phyloP scores from a whole-genome alignment of 2,888 invertebrate genomes.

The Eumerus sabulonum region DNA sequence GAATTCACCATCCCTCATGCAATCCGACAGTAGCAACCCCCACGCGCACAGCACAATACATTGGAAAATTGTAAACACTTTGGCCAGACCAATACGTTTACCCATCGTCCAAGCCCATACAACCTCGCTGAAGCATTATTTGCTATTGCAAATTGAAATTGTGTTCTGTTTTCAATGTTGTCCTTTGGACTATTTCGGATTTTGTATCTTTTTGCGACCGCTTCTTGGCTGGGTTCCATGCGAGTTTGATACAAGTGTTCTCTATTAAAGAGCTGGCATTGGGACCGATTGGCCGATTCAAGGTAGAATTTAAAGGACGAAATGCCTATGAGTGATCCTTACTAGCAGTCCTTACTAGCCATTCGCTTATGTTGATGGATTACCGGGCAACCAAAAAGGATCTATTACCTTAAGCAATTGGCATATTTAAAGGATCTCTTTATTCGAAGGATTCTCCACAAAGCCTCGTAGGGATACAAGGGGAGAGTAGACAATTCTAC shows the following conservation, averaged over 20 bases:
- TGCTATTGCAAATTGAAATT: constrained; percentile 66
- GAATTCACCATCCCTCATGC: constrained; percentile 15
- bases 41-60: neutral
- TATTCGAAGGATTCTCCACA: too few species aligned
- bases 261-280: constrained; percentile 55
- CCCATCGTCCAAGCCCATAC: neutral
- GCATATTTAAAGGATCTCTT: too few species aligned
- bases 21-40: too few species aligned
- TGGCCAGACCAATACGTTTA: constrained; percentile 8
- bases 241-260: constrained; percentile 44
- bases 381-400: constrained; percentile 39
- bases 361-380: constrained; percentile 62
- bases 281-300: constrained; percentile 43
- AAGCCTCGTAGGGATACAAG: too few species aligned
- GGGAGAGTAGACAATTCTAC: too few species aligned
- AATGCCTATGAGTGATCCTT: too few species aligned
- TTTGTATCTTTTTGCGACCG: neutral
- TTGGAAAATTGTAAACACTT: constrained; percentile 59
- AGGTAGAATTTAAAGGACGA: constrained; percentile 24
- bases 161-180: constrained; percentile 66
- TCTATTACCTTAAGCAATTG: too few species aligned
- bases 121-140: constrained; percentile 48
- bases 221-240: constrained; percentile 4
- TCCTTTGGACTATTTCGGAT: constrained; percentile 30
- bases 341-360: constrained; percentile 48